Evolutionary conservation across 1,140 invertebrate species (phyloP).

Genomic region (Lamellibrachia luymesi): DNA sequence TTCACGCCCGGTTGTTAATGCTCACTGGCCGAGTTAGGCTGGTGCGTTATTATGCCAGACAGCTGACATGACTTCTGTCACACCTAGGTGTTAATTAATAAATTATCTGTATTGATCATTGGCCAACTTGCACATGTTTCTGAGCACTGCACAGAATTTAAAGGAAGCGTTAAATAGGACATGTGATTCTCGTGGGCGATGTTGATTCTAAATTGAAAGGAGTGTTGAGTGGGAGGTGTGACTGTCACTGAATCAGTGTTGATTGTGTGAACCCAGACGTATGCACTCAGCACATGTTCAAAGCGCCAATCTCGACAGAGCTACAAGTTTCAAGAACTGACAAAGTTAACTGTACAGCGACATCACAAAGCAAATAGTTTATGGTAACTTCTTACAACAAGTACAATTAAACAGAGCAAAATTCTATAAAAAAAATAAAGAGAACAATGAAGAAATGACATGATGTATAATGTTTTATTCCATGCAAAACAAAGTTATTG

Average conservation of each 20-base stretch:
- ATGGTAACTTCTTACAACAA: too few species aligned
- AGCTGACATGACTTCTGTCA: background rate
- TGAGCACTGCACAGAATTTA: background rate
- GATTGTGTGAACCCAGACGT: background rate
- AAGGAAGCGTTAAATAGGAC: background rate
- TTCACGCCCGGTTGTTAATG: background rate
- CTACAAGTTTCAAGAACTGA: background rate
- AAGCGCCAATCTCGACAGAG: background rate
- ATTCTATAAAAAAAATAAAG: too few species aligned
- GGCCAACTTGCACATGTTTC: background rate
- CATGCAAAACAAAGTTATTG: too few species aligned
- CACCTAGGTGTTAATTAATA: background rate
- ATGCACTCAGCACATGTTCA: background rate
- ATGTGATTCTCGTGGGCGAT: background rate
- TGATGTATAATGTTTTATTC: too few species aligned
- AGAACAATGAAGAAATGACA: too few species aligned
- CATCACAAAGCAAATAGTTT: background rate
- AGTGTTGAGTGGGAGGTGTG: background rate
- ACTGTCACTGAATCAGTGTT: background rate
- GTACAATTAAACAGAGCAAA: too few species aligned
- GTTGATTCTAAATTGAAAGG: background rate
- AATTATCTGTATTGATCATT: background rate
- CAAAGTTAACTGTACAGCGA: background rate
- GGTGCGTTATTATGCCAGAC: background rate
- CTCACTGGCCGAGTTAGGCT: background rate